Evolutionary conservation across 2,113 vertebrate species (phyloP).

Genomic region (Lepisosteus osseus): DNA sequence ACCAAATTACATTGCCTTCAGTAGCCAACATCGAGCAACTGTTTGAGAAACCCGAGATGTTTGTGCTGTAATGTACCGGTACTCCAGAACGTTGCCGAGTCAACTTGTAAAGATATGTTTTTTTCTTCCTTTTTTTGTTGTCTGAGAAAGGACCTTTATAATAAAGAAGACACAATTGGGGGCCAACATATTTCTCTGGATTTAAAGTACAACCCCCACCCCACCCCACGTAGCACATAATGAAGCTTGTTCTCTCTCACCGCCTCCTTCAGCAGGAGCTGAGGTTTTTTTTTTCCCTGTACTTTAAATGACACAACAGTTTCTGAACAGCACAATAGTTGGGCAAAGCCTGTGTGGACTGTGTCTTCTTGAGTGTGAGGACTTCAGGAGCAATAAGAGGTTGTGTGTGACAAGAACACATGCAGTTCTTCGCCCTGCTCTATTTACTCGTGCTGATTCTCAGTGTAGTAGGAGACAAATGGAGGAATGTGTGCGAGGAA

Average conservation of each 20-base stretch:
- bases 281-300: constrained; percentile 31
- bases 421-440: constrained; percentile 31
- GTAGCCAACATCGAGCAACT: background rate
- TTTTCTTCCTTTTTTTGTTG: constrained; percentile 26
- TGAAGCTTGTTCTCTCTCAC: constrained; percentile 11
- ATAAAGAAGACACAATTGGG: constrained; percentile 2
- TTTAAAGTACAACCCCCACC: background rate
- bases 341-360: constrained; percentile 9
- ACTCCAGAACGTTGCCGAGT: constrained; percentile 34
- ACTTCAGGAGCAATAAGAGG: background rate
- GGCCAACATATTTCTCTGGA: constrained; percentile 7
- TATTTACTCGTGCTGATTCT: constrained; percentile 61
- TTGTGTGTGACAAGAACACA: background rate
- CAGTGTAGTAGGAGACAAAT: constrained; percentile 61
- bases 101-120: constrained; percentile 31
- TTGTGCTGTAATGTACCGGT: constrained; percentile 12
- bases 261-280: constrained; percentile 10
- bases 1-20: background rate
- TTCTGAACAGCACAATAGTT: constrained; percentile 35
- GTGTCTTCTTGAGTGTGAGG: background rate
- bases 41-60: background rate
- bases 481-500: constrained; percentile 57
- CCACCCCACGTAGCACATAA: constrained; percentile 13
- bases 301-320: constrained; percentile 18
- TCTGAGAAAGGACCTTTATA: constrained; percentile 19